Percentiles rank a stretch among this genome's conserved stretches.
phyloP scores from a whole-genome alignment of 2,113 vertebrate species.

The Cyprinodon tularosa region DNA sequence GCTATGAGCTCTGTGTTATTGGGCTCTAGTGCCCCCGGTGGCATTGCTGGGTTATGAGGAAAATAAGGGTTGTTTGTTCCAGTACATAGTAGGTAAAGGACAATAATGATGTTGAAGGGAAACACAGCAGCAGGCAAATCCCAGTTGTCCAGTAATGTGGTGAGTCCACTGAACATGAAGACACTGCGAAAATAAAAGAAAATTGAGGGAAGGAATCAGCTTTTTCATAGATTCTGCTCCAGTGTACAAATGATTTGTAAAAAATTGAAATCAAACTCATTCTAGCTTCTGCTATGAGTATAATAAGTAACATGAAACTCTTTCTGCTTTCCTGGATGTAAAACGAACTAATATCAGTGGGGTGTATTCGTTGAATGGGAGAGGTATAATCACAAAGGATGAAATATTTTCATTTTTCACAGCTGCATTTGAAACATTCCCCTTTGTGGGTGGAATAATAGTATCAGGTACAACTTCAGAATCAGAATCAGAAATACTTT shows the following conservation, averaged over 20 bases:
- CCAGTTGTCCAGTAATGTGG: conserved; percentile 68
- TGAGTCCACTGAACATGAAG: conserved; percentile 73
- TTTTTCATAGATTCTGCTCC: neutral
- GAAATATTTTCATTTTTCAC: too few species aligned
- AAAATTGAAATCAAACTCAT: too few species aligned
- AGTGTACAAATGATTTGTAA: neutral
- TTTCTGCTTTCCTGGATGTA: neutral
- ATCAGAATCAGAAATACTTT: too few species aligned
- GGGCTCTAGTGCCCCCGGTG: conserved; percentile 38
- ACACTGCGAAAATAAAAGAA: conserved; percentile 55
- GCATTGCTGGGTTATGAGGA: conserved; percentile 53
- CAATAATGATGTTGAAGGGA: conserved; percentile 77
- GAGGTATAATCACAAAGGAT: neutral
- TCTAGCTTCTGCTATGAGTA: too few species aligned
- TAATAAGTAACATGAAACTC: neutral
- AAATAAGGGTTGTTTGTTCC: conserved; percentile 72
- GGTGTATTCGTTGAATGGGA: neutral
- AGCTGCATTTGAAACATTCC: neutral
- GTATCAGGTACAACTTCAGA: neutral
- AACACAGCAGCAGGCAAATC: conserved; percentile 76
- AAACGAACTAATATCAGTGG: neutral
- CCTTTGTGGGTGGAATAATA: neutral
- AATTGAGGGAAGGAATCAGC: neutral
- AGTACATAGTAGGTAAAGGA: conserved; percentile 77
- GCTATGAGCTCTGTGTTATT: conserved; percentile 66